A percentile compares a stretch with the other conserved stretches of the same genome.
Evolutionary conservation across 2,797 vertebrate genomes (phyloP).

Genomic region (Hyperoplus immaculatus): DNA sequence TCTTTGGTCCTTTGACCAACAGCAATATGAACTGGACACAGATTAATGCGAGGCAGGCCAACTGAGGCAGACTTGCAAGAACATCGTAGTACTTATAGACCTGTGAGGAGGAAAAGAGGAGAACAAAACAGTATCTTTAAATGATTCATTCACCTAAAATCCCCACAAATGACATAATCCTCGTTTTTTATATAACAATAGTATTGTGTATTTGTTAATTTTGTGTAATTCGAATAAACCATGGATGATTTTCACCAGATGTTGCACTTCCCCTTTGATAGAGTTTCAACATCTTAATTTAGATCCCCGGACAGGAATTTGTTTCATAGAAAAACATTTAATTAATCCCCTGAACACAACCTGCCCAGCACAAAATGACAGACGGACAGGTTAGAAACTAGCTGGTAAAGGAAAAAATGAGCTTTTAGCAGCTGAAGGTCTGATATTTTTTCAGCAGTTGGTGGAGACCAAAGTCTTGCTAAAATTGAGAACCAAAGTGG

Average conservation of each 20-base stretch:
- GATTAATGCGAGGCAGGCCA: slow-evolving; percentile 88
- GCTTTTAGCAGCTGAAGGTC: background rate
- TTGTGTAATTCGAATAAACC: too few relatives aligned
- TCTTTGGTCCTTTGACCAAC: slow-evolving; percentile 79
- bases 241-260: background rate
- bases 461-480: too few relatives aligned
- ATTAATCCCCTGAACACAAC: background rate
- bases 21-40: slow-evolving; percentile 84
- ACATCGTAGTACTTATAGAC: slow-evolving; percentile 91
- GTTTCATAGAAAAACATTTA: background rate
- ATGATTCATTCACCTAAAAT: background rate
- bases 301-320: background rate
- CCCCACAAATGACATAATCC: background rate
- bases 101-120: slow-evolving; percentile 74
- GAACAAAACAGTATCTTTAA: background rate
- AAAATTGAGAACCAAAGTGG: too few relatives aligned
- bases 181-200: background rate
- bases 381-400: background rate
- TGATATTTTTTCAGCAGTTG: too few relatives aligned
- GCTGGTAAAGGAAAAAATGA: background rate
- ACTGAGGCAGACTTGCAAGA: slow-evolving; percentile 90
- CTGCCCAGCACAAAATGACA: background rate
- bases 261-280: background rate
- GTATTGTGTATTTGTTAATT: background rate
- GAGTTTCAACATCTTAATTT: background rate